phyloP scores from a whole-genome alignment of 2,113 vertebrate genomes.

The Mus pahari region DNA sequence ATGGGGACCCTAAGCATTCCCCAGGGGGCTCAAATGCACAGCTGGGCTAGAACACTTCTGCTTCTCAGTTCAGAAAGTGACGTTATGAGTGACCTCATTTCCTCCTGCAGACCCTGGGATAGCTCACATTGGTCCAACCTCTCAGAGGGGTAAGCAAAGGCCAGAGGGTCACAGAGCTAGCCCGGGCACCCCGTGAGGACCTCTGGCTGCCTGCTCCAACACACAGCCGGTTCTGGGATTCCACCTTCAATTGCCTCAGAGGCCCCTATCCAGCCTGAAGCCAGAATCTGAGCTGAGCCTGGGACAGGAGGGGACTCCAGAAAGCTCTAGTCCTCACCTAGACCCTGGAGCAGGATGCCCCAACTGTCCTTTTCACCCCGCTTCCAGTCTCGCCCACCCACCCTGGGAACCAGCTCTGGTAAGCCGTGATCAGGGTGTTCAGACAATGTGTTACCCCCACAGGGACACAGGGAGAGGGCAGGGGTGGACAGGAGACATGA shows the following conservation, averaged over 20 bases:
- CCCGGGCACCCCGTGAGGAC: not conserved
- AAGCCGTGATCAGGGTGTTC: not conserved
- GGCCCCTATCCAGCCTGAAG: fast-evolving
- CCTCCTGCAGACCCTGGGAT: not conserved
- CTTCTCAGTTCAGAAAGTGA: not conserved
- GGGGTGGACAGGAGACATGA: fast-evolving
- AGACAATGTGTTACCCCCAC: not conserved
- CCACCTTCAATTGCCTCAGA: not conserved
- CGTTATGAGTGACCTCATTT: not conserved
- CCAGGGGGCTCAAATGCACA: not conserved
- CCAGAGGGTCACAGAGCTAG: not conserved
- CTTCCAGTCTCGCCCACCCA: not conserved
- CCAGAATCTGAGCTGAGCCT: not conserved
- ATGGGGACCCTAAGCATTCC: not conserved
- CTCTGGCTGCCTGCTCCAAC: not conserved
- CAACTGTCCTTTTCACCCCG: not conserved
- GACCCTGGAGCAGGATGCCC: not conserved
- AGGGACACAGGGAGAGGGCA: not conserved
- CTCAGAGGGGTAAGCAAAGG: constrained; percentile 26
- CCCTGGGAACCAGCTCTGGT: not conserved
- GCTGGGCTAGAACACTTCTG: not conserved
- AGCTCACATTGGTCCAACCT: not conserved
- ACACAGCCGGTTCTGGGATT: not conserved
- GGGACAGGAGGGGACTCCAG: not conserved
- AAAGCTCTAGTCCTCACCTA: not conserved